Base-by-base conservation (phyloP, 1,140 invertebrate species). In the Diabrotica undecimpunctata region DNA sequence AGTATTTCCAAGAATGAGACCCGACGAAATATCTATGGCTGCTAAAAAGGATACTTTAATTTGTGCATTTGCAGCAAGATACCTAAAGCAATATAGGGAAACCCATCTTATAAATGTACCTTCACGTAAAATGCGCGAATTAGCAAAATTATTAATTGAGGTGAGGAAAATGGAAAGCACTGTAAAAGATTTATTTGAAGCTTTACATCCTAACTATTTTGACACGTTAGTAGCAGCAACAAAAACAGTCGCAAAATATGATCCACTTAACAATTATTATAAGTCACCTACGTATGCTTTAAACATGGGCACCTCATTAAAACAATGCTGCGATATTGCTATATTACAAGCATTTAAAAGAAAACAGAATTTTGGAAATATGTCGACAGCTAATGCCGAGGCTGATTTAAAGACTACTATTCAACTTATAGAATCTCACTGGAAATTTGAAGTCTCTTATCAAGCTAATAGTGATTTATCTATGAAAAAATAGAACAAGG, bases 401-500 rank as follows among this genome's bases (percentile, higher is more conserved):
- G 25, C 25, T 25, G 25, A 25, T 25, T 25, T 25, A 25, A 25
- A 25, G 25, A 25, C 25, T 25, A 25, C 25, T 25, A 25, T 4
- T 2, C 25, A 25, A 4, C 4, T 25, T 25, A 25, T 25, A 25
- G 12, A 12, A 51, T 1, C 50, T 51, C 10, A 10, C 36, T 75
- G 66, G 69, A 53, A 39, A 35, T 70, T 57, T 61, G 69, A 72
- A 39, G 54, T 72, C 51, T 72, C 70, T n/a, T 63, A 46, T 53
- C 70, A 75, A 63, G 74, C 76, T 8, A 61, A 61, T 8, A 62
- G 64, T 36, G 71, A 76, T 66, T 53, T 78, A 37, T 72, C 75
- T 65, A 63, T 61, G 25, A 77, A 75, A 25, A 77, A 77, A 64
- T 75, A 61, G 68, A 76, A 75, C 54, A 75, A 76, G 54, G 54